These are phyloP conservation scores for Neodiprion virginianus DNA, from an alignment of 1,140 invertebrate genomes.

Conservation along the genomic window DNA sequence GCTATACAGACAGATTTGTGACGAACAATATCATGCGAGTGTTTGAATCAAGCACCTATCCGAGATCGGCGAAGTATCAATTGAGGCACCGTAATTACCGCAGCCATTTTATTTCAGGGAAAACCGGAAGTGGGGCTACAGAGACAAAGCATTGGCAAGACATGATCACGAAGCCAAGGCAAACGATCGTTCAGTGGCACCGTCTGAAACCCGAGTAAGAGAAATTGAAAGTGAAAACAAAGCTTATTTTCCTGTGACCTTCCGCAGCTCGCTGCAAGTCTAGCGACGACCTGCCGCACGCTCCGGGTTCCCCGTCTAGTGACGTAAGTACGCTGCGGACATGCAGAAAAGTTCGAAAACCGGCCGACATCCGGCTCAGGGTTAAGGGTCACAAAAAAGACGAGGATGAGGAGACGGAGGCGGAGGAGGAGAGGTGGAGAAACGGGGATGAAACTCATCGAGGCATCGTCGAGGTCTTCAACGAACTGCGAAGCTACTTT, in stretches of 20 bases:
- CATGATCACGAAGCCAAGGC: conserved; percentile 94
- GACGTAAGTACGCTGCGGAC: not conserved
- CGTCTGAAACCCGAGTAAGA: conserved; percentile 83
- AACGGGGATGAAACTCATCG: not conserved
- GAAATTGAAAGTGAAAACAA: not conserved
- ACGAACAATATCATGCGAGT: too few relatives aligned
- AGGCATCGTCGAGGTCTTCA: too few relatives aligned
- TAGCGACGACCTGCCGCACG: not conserved
- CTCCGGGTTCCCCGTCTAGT: not conserved
- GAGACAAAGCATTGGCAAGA: conserved; percentile 96
- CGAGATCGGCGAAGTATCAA: too few relatives aligned
- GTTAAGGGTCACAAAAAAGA: not conserved
- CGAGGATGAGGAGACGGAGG: too few relatives aligned
- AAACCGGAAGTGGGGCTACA: conserved; percentile 88
- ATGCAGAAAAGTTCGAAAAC: not conserved
- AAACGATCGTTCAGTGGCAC: conserved; percentile 93
- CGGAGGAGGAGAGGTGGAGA: not conserved
- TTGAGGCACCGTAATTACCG: too few relatives aligned
- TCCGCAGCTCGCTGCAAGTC: not conserved
- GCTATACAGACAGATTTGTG: too few relatives aligned
- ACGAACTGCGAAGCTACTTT: too few relatives aligned
- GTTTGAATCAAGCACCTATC: too few relatives aligned
- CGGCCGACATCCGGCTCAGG: not conserved
- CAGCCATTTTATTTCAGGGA: conserved; percentile 68
- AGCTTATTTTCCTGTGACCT: not conserved